phyloP scores from a whole-genome alignment of 2,888 invertebrate genomes.

The Plutella xylostella region DNA sequence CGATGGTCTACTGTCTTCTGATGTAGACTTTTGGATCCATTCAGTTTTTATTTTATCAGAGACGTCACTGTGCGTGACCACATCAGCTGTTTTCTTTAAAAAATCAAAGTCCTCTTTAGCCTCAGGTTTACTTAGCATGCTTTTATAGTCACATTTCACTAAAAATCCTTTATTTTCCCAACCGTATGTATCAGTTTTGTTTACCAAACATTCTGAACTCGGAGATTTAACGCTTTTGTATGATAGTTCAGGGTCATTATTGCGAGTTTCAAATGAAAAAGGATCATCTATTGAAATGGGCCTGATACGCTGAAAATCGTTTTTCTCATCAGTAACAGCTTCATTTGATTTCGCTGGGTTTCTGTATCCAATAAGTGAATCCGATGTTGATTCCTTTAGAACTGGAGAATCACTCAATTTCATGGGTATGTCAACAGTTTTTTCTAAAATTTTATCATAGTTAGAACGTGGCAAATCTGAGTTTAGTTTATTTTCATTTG shows the following conservation, averaged over 20 bases:
- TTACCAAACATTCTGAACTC: conserved; percentile 48
- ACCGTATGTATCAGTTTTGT: conserved; percentile 61
- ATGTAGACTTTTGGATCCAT: conserved; percentile 47
- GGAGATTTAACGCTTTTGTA: conserved; percentile 45
- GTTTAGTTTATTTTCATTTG: conserved; percentile 14
- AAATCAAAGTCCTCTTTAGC: conserved; percentile 28
- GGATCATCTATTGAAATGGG: conserved; percentile 64
- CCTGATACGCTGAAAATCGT: conserved; percentile 43
- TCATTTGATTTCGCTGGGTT: conserved; percentile 37
- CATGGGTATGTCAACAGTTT: conserved; percentile 28
- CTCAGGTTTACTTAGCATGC: conserved; percentile 28
- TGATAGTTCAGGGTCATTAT: conserved; percentile 29
- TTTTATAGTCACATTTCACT: conserved; percentile 44
- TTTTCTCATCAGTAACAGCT: conserved; percentile 32
- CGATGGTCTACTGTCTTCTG: conserved; percentile 47
- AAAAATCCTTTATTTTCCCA: conserved; percentile 67
- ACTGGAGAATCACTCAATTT: conserved; percentile 42
- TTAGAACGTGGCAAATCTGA: not conserved
- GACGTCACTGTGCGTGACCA: conserved; percentile 20
- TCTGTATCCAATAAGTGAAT: conserved; percentile 52
- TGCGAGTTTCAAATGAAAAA: conserved; percentile 45
- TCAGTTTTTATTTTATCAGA: conserved; percentile 32
- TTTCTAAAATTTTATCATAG: conserved; percentile 23
- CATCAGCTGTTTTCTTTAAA: conserved; percentile 29
- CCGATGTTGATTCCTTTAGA: conserved; percentile 58